Conservation (phyloP, 2,113 vertebrate species). For the Bolborhynchus lineola region DNA sequence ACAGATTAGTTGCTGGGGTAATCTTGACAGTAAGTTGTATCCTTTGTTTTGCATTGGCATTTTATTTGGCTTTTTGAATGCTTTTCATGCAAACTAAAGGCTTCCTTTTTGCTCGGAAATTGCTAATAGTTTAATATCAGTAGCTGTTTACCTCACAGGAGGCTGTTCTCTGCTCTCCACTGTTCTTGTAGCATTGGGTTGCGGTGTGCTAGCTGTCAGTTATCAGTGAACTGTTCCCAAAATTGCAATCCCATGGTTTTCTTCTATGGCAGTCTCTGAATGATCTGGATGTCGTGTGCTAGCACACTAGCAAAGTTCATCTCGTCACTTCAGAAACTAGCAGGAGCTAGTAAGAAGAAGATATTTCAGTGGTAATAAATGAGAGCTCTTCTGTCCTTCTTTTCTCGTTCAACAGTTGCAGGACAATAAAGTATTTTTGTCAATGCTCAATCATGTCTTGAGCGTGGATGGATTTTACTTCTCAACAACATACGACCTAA, state of each 20-base stretch:
- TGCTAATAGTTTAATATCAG: background rate
- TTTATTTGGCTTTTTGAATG: background rate
- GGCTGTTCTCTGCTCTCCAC: background rate
- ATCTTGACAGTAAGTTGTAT: background rate
- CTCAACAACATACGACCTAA: slow-evolving; percentile 90
- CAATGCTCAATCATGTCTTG: slow-evolving; percentile 91
- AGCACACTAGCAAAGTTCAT: background rate
- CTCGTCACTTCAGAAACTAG: background rate
- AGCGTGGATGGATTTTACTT: slow-evolving; percentile 93
- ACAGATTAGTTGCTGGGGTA: background rate
- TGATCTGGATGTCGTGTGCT: background rate
- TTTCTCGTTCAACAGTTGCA: slow-evolving; percentile 81
- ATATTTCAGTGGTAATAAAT: background rate
- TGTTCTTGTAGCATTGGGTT: background rate
- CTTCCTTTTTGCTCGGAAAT: background rate
- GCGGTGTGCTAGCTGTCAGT: background rate
- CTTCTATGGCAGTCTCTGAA: background rate
- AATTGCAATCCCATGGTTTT: background rate
- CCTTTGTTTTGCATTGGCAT: background rate
- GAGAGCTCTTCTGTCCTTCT: background rate
- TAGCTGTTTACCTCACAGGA: background rate
- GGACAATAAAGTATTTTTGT: slow-evolving; percentile 92
- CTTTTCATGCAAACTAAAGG: background rate
- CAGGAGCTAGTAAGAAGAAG: background rate
- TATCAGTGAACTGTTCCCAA: background rate